Evolutionary conservation across 2,888 invertebrate species (phyloP).

Genomic region (Subacronicta megacephala): DNA sequence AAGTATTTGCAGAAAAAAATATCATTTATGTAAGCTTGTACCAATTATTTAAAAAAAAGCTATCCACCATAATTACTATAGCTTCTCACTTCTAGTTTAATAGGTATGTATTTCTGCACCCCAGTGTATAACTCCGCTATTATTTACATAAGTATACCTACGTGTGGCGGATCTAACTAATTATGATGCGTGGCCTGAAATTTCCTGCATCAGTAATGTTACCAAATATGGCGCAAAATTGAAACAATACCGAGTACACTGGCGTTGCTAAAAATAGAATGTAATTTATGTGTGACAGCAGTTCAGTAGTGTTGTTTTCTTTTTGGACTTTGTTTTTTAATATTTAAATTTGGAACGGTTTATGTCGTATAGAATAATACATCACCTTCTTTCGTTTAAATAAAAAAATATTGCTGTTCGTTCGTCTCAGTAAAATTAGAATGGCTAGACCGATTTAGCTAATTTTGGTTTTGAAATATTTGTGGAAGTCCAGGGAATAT

Average conservation of each 20-base stretch:
- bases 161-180: constrained; percentile 51
- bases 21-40: too few relatives aligned
- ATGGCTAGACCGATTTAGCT: too few relatives aligned
- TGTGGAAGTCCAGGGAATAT: too few relatives aligned
- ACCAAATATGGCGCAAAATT: constrained; percentile 53
- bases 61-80: too few relatives aligned
- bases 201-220: constrained; percentile 47
- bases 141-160: constrained; percentile 6
- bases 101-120: constrained; percentile 4
- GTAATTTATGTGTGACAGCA: constrained; percentile 36
- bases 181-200: constrained; percentile 51
- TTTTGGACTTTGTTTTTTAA: neutral
- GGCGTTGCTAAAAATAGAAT: constrained; percentile 45
- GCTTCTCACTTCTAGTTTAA: too few relatives aligned
- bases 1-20: too few relatives aligned
- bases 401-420: too few relatives aligned
- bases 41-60: too few relatives aligned
- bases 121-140: constrained; percentile 16
- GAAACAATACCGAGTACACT: constrained; percentile 41
- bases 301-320: constrained; percentile 8
- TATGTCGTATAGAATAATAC: neutral
- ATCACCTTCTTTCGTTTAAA: too few relatives aligned
- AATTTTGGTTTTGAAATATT: too few relatives aligned
- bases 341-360: neutral
- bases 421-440: too few relatives aligned